Percentiles rank a stretch among this genome's conserved stretches.
Conservation (phyloP, 2,888 invertebrate species). For the Phaonia tiefii region DNA sequence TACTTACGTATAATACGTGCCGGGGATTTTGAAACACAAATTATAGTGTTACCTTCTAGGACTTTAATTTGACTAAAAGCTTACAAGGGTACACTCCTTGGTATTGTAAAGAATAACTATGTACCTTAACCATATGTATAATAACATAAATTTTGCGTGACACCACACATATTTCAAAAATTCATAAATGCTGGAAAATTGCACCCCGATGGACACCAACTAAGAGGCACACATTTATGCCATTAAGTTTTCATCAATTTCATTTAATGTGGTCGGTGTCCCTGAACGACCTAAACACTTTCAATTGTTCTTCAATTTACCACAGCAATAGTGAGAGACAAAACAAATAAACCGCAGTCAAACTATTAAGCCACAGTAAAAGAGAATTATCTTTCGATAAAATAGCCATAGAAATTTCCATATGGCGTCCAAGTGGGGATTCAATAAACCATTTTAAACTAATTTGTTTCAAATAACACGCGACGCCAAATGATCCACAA, state of each 20-base stretch:
- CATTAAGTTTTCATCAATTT: slow-evolving; percentile 21
- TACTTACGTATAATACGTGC: too few species aligned
- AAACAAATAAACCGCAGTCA: background rate
- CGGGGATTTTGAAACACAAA: too few species aligned
- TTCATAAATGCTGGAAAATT: too few species aligned
- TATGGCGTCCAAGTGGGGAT: slow-evolving; percentile 23
- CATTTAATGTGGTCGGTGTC: too few species aligned
- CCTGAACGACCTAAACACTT: slow-evolving; percentile 14
- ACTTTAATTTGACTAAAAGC: too few species aligned
- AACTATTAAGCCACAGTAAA: background rate
- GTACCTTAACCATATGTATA: too few species aligned
- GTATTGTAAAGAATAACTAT: too few species aligned
- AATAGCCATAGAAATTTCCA: slow-evolving; percentile 32
- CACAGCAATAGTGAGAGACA: background rate
- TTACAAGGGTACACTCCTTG: too few species aligned
- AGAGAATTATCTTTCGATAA: slow-evolving; percentile 16
- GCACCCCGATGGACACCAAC: too few species aligned
- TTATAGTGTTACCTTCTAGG: too few species aligned
- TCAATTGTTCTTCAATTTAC: slow-evolving; percentile 36
- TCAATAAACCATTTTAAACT: slow-evolving; percentile 41
- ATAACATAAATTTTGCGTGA: too few species aligned
- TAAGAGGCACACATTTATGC: background rate
- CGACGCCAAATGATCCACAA: slow-evolving; percentile 39
- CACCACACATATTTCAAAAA: too few species aligned
- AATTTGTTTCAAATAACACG: slow-evolving; percentile 59